Conservation (phyloP, 1,140 invertebrate species). For the Mactra quadrangularis region DNA sequence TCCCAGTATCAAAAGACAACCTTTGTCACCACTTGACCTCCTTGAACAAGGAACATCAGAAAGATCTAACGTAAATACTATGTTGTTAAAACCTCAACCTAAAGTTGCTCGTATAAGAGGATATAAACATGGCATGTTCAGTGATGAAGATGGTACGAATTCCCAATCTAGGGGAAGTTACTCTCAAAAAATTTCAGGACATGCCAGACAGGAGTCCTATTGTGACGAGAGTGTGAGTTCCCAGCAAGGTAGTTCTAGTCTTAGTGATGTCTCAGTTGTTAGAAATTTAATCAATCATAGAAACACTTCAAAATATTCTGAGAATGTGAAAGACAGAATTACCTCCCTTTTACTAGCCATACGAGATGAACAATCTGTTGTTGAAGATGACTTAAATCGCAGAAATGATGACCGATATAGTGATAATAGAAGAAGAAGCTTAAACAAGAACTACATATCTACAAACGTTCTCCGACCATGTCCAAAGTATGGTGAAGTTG, state of each 20-base stretch:
- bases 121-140: background rate
- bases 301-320: background rate
- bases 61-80: background rate
- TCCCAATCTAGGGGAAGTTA: too few relatives aligned
- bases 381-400: constrained; percentile 36
- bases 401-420: background rate
- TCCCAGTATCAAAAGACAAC: constrained; percentile 19
- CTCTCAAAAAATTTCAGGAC: too few relatives aligned
- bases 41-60: constrained; percentile 35
- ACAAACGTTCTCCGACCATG: background rate
- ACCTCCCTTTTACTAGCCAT: constrained; percentile 39
- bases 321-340: constrained; percentile 44
- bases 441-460: too few relatives aligned
- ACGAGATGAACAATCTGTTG: constrained; percentile 9
- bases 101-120: background rate
- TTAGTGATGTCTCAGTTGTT: constrained; percentile 21
- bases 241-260: too few relatives aligned
- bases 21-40: constrained; percentile 11
- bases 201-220: too few relatives aligned
- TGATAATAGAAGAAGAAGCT: background rate
- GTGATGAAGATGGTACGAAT: too few relatives aligned
- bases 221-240: too few relatives aligned
- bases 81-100: constrained; percentile 28
- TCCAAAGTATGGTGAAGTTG: constrained; percentile 8
- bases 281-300: constrained; percentile 15